Percentiles rank a stretch among this genome's conserved stretches.
These are phyloP conservation scores for Procambarus clarkii DNA, from an alignment of 1,140 invertebrate genomes.

Conservation along the genomic window DNA sequence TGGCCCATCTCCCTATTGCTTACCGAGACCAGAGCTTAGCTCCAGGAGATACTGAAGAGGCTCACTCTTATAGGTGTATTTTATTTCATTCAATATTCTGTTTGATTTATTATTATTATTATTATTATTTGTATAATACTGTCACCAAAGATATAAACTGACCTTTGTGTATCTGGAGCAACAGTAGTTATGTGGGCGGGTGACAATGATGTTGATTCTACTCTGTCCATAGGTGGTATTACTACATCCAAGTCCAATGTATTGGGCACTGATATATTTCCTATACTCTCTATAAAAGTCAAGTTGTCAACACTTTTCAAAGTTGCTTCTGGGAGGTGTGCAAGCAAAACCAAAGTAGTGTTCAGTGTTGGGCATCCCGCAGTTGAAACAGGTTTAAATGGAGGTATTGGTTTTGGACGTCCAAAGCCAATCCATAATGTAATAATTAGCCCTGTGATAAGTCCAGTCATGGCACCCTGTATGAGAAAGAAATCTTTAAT, in stretches of 20 bases:
- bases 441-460: conserved; percentile 82
- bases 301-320: neutral
- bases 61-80: no score
- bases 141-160: neutral
- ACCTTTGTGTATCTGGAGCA: neutral
- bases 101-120: no score
- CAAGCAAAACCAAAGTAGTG: neutral
- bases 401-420: conserved; percentile 81
- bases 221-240: neutral
- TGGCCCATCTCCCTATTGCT: no score
- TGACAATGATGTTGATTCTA: neutral
- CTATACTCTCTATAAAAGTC: neutral
- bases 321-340: conserved; percentile 27
- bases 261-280: neutral
- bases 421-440: conserved; percentile 92
- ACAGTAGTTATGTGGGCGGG: neutral
- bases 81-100: no score
- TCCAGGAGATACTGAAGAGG: no score
- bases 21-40: no score
- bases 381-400: conserved; percentile 79
- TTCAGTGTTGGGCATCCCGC: conserved; percentile 72
- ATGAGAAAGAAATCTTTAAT: conserved; percentile 1
- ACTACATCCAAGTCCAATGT: neutral
- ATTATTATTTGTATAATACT: neutral
- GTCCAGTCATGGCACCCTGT: conserved; percentile 83